These are phyloP conservation scores for Cheilosia soror DNA, from an alignment of 2,888 invertebrate genomes.

Conservation along the genomic window DNA sequence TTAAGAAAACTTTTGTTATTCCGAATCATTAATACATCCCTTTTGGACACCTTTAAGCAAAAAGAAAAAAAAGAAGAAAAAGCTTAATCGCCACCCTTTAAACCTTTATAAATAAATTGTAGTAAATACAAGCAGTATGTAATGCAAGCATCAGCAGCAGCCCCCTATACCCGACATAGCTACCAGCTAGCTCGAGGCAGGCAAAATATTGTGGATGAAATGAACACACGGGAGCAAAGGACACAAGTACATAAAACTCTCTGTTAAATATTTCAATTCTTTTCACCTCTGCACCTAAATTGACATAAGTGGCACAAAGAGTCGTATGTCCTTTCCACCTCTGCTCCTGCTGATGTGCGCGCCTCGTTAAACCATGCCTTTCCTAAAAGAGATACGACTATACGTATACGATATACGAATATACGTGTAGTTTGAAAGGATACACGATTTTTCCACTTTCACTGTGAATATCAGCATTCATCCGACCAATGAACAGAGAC, in stretches of 20 bases:
- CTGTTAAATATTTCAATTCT: slow-evolving; percentile 66
- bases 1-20: too few relatives aligned
- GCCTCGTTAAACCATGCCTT: not conserved
- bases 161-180: not conserved
- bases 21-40: too few relatives aligned
- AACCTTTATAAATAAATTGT: slow-evolving; percentile 40
- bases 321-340: slow-evolving; percentile 23
- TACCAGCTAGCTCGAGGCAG: not conserved
- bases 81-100: slow-evolving; percentile 8
- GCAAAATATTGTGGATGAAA: slow-evolving; percentile 28
- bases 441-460: slow-evolving; percentile 57
- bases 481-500: slow-evolving; percentile 63
- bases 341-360: not conserved
- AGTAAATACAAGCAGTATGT: slow-evolving; percentile 36
- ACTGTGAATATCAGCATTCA: slow-evolving; percentile 61
- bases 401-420: not conserved
- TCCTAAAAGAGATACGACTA: too few relatives aligned
- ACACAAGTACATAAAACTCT: slow-evolving; percentile 25
- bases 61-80: too few relatives aligned
- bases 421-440: not conserved
- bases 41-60: too few relatives aligned
- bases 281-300: slow-evolving; percentile 59
- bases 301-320: slow-evolving; percentile 59
- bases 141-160: slow-evolving; percentile 4
- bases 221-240: slow-evolving; percentile 27